Evolutionary conservation across 53 echinoderm and acorn worm species (phyloP).

Genomic region (Hippasteria phrygiana): DNA sequence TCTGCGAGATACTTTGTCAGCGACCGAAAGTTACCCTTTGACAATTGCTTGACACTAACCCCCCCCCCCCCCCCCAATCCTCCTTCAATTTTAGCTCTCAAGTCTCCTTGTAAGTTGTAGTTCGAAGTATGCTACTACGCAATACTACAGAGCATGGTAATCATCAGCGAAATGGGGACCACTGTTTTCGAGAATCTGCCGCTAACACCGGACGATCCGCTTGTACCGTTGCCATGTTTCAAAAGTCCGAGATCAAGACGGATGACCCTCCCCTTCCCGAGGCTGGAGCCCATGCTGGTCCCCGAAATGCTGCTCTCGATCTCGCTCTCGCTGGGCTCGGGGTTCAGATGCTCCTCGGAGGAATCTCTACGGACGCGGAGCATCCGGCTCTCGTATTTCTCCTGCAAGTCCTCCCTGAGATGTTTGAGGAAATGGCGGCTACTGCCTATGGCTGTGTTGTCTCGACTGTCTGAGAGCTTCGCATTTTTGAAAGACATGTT

Average conservation of each 20-base stretch:
- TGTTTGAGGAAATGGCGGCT: background rate
- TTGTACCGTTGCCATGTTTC: background rate
- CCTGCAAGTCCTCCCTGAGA: conserved; percentile 49
- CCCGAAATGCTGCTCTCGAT: background rate
- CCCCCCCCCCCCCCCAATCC: too few relatives aligned
- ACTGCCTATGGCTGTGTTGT: background rate
- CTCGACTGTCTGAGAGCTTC: background rate
- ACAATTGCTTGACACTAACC: too few relatives aligned
- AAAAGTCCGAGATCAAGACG: background rate
- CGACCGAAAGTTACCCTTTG: too few relatives aligned
- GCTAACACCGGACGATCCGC: background rate
- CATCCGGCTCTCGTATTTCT: conserved; percentile 20
- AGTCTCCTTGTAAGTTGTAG: too few relatives aligned
- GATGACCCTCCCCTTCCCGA: background rate
- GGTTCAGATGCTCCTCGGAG: conserved; percentile 4
- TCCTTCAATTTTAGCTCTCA: too few relatives aligned
- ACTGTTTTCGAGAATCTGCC: background rate
- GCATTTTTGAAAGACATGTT: background rate
- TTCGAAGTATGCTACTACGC: background rate
- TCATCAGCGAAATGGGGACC: background rate
- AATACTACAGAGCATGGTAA: background rate
- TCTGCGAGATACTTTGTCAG: too few relatives aligned
- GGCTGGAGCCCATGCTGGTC: background rate
- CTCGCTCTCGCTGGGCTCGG: conserved; percentile 40
- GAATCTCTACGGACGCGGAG: conserved; percentile 43